These are phyloP conservation scores for Gracilinanus agilis DNA, from an alignment of 2,113 vertebrate species.

Conservation along the genomic window DNA sequence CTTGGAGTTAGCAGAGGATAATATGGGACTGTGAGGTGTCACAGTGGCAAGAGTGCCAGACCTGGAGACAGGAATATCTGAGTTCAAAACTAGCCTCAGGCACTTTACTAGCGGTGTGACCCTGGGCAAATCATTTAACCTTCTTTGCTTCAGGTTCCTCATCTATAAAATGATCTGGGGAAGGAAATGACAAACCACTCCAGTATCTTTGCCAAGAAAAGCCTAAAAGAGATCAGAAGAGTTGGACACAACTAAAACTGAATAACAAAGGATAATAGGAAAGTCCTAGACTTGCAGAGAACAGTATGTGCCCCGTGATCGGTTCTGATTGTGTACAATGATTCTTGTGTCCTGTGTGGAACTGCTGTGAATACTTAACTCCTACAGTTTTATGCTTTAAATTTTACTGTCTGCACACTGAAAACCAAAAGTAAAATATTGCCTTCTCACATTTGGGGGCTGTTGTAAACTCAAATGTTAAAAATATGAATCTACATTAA, in stretches of 20 bases:
- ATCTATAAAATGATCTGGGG: too few relatives aligned
- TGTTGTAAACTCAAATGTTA: conserved; percentile 62
- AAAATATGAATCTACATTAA: conserved; percentile 61
- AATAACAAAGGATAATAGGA: neutral
- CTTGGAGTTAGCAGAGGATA: neutral
- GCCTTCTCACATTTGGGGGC: conserved; percentile 43
- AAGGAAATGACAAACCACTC: too few relatives aligned
- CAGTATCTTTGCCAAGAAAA: too few relatives aligned
- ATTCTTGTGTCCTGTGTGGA: conserved; percentile 28
- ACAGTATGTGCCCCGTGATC: conserved; percentile 48
- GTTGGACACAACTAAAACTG: too few relatives aligned
- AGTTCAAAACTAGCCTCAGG: too few relatives aligned
- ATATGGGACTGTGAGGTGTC: too few relatives aligned
- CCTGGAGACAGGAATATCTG: too few relatives aligned
- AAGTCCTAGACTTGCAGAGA: neutral
- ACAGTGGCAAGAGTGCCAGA: too few relatives aligned
- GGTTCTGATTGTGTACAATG: conserved; percentile 25
- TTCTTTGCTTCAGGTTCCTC: too few relatives aligned
- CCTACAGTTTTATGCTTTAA: conserved; percentile 36
- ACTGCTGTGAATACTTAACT: conserved; percentile 25
- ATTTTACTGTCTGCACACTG: conserved; percentile 51
- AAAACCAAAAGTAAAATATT: conserved; percentile 41
- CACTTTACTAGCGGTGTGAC: too few relatives aligned
- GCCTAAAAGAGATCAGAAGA: too few relatives aligned
- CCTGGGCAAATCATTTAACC: too few relatives aligned